Percentiles rank a stretch among this genome's conserved stretches.
Evolutionary conservation across 1,140 invertebrate genomes (phyloP).

Genomic region (Gonioctena quinquepunctata): DNA sequence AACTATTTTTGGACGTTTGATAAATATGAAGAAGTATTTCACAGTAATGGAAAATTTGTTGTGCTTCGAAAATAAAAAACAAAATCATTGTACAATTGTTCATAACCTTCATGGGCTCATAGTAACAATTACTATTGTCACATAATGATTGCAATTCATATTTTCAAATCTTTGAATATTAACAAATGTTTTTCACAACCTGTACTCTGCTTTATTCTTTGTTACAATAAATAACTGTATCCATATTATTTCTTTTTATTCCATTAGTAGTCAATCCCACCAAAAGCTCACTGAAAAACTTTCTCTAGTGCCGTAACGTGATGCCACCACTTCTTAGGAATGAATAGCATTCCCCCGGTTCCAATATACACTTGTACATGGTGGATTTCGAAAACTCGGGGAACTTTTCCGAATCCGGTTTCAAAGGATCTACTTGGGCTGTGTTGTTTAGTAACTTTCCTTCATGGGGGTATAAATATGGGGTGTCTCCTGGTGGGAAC

Average conservation of each 20-base stretch:
- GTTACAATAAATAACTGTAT: not conserved
- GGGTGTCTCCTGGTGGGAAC: slow-evolving; percentile 72
- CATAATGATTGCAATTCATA: too few species aligned
- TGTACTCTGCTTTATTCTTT: too few species aligned
- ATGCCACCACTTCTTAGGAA: slow-evolving; percentile 94
- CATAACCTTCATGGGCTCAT: too few species aligned
- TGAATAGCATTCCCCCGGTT: slow-evolving; percentile 89
- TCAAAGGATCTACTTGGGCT: slow-evolving; percentile 81
- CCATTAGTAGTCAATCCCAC: too few species aligned
- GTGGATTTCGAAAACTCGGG: slow-evolving; percentile 71
- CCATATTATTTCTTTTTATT: slow-evolving; percentile 29
- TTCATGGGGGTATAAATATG: slow-evolving; percentile 80
- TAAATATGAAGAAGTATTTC: too few species aligned
- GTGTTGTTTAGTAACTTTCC: slow-evolving; percentile 80
- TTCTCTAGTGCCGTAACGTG: slow-evolving; percentile 81
- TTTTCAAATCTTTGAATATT: too few species aligned
- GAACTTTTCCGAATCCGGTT: slow-evolving; percentile 73
- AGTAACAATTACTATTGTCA: too few species aligned
- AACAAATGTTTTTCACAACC: too few species aligned
- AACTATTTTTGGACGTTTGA: too few species aligned
- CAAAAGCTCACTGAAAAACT: slow-evolving; percentile 93
- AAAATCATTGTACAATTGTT: too few species aligned
- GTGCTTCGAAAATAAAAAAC: too few species aligned
- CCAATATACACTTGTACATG: slow-evolving; percentile 72
- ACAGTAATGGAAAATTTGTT: too few species aligned